These are phyloP conservation scores for Lasioglossum pauxillum DNA, from an alignment of 2,888 invertebrate genomes.

Conservation along the genomic window DNA sequence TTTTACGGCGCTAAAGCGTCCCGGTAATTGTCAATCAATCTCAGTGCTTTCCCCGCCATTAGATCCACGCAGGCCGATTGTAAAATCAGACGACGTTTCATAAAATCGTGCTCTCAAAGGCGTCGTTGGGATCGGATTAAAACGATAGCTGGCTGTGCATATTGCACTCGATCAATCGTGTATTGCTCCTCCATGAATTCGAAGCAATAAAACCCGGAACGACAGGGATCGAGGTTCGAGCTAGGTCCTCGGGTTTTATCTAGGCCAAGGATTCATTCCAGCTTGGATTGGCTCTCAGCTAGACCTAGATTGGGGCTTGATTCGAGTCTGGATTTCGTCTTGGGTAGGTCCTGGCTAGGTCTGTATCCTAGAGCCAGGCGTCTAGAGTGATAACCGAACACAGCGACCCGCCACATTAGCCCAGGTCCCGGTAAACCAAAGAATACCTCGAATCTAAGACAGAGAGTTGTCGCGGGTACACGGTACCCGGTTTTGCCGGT, in stretches of 20 bases:
- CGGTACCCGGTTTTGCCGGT: constrained; percentile 16
- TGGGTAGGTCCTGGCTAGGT: not conserved
- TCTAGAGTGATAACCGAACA: no score
- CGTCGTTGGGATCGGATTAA: not conserved
- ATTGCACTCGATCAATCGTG: not conserved
- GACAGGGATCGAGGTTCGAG: not conserved
- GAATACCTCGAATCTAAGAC: not conserved
- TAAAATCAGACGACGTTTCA: not conserved
- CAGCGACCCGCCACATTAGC: not conserved
- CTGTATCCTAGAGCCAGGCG: no score
- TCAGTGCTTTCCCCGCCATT: not conserved
- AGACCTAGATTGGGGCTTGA: not conserved
- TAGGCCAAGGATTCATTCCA: not conserved
- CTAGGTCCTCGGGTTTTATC: not conserved
- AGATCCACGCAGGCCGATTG: not conserved
- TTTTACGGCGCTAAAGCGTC: not conserved
- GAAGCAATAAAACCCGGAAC: not conserved
- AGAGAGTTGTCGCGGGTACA: not conserved
- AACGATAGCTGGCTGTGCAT: not conserved
- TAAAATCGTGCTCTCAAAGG: not conserved
- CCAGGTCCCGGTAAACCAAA: not conserved
- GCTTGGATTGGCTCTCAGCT: not conserved
- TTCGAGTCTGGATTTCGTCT: not conserved
- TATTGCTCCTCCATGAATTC: constrained; percentile 9
- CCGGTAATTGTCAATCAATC: constrained; percentile 11